Evolutionary conservation across 1,140 invertebrate species (phyloP).

Genomic region (Phymastichus coffea): DNA sequence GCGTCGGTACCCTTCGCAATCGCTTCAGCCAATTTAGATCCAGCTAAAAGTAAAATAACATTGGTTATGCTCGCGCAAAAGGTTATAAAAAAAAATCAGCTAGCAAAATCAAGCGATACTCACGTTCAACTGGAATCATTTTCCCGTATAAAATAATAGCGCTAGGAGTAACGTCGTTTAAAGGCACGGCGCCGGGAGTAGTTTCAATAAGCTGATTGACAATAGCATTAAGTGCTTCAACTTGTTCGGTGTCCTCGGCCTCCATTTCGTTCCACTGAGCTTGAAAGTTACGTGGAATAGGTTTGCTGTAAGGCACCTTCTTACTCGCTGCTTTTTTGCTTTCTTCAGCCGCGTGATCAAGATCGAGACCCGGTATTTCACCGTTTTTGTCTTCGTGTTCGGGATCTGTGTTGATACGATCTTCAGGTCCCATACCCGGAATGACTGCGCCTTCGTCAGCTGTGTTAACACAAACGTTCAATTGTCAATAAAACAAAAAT

Average conservation of each 20-base stretch:
- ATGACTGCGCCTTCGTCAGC: slow-evolving; percentile 77
- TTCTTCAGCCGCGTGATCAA: slow-evolving; percentile 71
- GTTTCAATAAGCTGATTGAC: slow-evolving; percentile 71
- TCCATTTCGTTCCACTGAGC: slow-evolving; percentile 90
- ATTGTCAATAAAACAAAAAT: not conserved
- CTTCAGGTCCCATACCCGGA: slow-evolving; percentile 94
- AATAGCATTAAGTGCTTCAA: slow-evolving; percentile 61
- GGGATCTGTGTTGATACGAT: slow-evolving; percentile 71
- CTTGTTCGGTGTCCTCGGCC: slow-evolving; percentile 60
- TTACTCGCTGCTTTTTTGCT: slow-evolving; percentile 70
- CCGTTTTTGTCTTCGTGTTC: slow-evolving; percentile 48
- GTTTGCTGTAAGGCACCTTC: slow-evolving; percentile 90
- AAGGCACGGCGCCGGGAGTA: slow-evolving; percentile 68
- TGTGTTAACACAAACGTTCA: slow-evolving; percentile 41
- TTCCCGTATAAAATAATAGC: slow-evolving; percentile 80
- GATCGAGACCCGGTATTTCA: slow-evolving; percentile 83
- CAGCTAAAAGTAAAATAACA: slow-evolving; percentile 57
- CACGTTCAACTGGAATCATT: slow-evolving; percentile 72
- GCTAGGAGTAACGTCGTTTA: slow-evolving; percentile 71
- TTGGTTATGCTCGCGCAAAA: not conserved
- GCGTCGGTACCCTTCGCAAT: slow-evolving; percentile 74
- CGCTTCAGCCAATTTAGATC: slow-evolving; percentile 70
- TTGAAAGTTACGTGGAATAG: slow-evolving; percentile 93
- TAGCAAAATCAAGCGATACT: slow-evolving; percentile 43
- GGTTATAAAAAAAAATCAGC: not conserved